Conservation (phyloP, 2,888 invertebrate genomes). For the Aspidapion aeneum region DNA sequence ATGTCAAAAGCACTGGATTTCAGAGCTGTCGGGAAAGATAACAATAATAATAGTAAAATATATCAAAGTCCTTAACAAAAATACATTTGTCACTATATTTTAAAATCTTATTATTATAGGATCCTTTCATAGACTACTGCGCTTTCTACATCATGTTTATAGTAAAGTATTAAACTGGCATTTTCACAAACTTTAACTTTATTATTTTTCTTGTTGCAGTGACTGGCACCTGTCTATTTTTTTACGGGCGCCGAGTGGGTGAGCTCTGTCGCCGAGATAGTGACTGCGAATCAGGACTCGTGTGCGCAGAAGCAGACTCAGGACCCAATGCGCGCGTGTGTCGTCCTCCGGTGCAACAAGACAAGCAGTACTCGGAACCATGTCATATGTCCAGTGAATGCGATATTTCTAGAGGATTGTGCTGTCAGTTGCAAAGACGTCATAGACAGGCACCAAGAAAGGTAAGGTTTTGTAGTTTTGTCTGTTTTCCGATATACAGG, state of each 20-base stretch:
- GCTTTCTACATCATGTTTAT: too few species aligned
- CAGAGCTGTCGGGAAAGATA: too few species aligned
- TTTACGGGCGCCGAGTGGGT: conserved; percentile 73
- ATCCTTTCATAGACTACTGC: too few species aligned
- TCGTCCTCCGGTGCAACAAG: conserved; percentile 70
- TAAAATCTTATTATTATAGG: too few species aligned
- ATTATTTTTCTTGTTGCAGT: too few species aligned
- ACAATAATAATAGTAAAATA: too few species aligned
- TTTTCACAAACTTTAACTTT: too few species aligned
- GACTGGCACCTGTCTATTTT: conserved; percentile 63
- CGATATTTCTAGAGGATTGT: conserved; percentile 79
- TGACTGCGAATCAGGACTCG: conserved; percentile 80
- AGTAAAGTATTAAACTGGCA: too few species aligned
- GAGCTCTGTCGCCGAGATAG: conserved; percentile 80
- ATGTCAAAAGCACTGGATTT: too few species aligned
- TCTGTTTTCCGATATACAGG: too few species aligned
- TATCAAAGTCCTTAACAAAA: too few species aligned
- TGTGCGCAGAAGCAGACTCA: conserved; percentile 70
- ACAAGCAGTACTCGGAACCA: conserved; percentile 82
- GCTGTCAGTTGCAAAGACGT: conserved; percentile 82
- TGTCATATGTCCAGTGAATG: conserved; percentile 81
- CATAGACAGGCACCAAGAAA: conserved; percentile 83
- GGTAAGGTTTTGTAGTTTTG: conserved; percentile 56
- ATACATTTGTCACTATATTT: too few species aligned
- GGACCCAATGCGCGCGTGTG: conserved; percentile 66